Evolutionary conservation across 2,797 vertebrate genomes (phyloP).

Genomic region (Gymnothorax reevesii): DNA sequence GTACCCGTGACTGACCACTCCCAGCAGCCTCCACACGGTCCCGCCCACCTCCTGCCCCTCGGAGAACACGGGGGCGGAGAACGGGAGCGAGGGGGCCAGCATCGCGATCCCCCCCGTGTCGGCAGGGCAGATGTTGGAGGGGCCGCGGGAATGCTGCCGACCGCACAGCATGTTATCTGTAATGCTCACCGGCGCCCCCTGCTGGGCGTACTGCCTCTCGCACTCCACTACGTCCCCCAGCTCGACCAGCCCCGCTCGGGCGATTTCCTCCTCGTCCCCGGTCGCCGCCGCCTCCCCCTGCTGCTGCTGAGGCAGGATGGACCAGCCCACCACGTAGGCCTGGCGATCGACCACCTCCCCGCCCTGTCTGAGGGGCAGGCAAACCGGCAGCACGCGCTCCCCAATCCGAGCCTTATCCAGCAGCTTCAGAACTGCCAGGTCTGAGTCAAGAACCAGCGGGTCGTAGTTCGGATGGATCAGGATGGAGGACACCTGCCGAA

Average conservation of each 20-base stretch:
- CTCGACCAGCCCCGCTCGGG: conserved; percentile 80
- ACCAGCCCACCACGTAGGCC: conserved; percentile 88
- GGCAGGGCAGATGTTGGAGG: conserved; percentile 89
- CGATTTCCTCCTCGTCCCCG: conserved; percentile 75
- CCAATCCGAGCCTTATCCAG: conserved; percentile 91
- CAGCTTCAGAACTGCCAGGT: conserved; percentile 88
- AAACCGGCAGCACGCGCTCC: conserved; percentile 86
- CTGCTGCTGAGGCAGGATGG: conserved; percentile 70
- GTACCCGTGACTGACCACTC: conserved; percentile 95
- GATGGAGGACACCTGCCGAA: conserved; percentile 82
- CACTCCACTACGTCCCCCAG: conserved; percentile 87
- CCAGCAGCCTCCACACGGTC: conserved; percentile 84
- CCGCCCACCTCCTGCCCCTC: conserved; percentile 52
- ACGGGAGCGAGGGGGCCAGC: conserved; percentile 59
- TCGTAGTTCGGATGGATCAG: conserved; percentile 90
- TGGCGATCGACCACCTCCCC: conserved; percentile 56
- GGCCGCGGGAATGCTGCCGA: conserved; percentile 70
- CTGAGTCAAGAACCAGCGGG: conserved; percentile 88
- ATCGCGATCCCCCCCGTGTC: conserved; percentile 91
- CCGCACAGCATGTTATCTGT: conserved; percentile 97
- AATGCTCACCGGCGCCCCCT: conserved; percentile 84
- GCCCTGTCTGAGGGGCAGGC: conserved; percentile 74
- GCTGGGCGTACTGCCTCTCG: conserved; percentile 89
- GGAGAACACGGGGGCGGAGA: conserved; percentile 33
- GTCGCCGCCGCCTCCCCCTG: conserved; percentile 65